These are phyloP conservation scores for Megaceryle torquata DNA, from an alignment of 2,113 vertebrate species.

Conservation along the genomic window DNA sequence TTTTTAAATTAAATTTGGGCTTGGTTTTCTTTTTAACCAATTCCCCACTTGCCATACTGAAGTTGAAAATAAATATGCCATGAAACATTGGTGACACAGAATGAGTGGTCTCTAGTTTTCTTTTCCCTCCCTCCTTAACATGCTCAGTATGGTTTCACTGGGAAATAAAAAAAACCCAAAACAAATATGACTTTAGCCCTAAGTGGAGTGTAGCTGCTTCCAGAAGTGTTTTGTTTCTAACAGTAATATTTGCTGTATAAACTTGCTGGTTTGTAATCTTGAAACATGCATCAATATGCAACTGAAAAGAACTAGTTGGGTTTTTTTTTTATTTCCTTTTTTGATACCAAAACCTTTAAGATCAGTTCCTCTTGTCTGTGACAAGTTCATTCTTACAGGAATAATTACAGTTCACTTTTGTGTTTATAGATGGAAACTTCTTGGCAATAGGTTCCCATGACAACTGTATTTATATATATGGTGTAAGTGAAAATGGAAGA, in stretches of 20 bases:
- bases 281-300: neutral
- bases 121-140: neutral
- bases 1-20: neutral
- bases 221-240: neutral
- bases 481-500: slow-evolving; percentile 88
- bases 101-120: neutral
- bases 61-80: neutral
- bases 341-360: neutral
- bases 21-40: neutral
- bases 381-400: neutral
- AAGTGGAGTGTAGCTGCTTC: neutral
- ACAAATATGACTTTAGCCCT: neutral
- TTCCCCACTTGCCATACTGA: neutral
- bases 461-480: slow-evolving; percentile 98
- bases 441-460: slow-evolving; percentile 97
- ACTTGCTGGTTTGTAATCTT: neutral
- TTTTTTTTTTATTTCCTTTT: neutral
- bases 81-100: neutral
- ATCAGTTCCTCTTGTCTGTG: neutral
- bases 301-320: neutral
- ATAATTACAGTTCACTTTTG: neutral
- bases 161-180: neutral
- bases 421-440: slow-evolving; percentile 88
- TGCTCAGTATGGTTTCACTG: neutral
- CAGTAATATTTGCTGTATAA: neutral